Evolutionary conservation across 2,113 vertebrate species (phyloP), one percentile per base, ranked within the genome.

Genomic region (Varanus komodoensis): DNA sequence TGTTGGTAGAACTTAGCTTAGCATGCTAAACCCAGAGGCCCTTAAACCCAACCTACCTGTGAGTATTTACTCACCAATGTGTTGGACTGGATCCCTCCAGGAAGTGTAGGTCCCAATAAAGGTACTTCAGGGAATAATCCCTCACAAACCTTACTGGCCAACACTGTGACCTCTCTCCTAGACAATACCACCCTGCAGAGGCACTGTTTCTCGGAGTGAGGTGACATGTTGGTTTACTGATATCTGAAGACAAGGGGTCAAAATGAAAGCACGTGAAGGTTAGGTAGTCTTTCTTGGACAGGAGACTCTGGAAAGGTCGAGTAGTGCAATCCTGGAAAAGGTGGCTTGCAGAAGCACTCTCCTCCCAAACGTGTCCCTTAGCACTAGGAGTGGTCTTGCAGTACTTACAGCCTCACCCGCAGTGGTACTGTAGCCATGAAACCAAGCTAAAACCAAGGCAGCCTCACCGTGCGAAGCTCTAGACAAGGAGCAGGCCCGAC

Each of bases 1-100:
- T 34, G 2, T 9, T 92, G 91, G 68, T 91, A 96, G 88, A 93
- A 88, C 74, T 86, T 82, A 74, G 54, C 92, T 93, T 89, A 90
- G 77, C 91, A 95, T 38, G 78, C 92, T 94, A 94, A 93, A 90
- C 5, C 17, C 90, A 95, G 93, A 94, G 92, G 95, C 92, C 94
- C 95, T 95, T 88, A 89, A 1, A 87, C 90, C 94, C 95, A 92
- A 97, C 96, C 96, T 97, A 97, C 96, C 96, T 97, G 95, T 94
- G 90, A 92, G 79, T 83, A 95, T 92, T 93, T 97, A 97, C 96
- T 97, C 96, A 97, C 96, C 96, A 95, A 93, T 84, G 0, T 89
- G 95, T 93, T 38, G 95, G 86, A 92, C 93, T 92, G 94, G 91
- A 91, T 97, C 91, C 92, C 90, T 96, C 92, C 96, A 96, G 93